Base-by-base conservation (phyloP, 2,888 invertebrate genomes). In the Timandra comae region DNA sequence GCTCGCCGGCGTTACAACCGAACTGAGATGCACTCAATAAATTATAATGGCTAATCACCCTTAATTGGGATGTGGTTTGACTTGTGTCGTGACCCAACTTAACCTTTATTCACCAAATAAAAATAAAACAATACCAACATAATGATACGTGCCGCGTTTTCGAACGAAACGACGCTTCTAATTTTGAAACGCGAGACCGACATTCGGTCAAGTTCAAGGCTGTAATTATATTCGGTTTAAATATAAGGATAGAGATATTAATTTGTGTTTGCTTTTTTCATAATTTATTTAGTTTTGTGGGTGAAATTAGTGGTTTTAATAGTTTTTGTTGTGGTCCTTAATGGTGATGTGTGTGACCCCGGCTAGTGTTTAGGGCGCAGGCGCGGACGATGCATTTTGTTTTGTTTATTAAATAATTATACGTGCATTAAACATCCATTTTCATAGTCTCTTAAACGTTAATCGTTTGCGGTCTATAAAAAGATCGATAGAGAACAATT, bases 231-330 rank as follows among this genome's bases (percentile, higher is more conserved):
- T 61, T 68, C 63, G 64, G 62, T 58, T 74, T 81, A 84, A 81
- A 76, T 80, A 84, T 79, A 81, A 68, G 80, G 80, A 84, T 84
- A 80, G 76, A 84, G 80, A 81, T 82, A 82, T 82, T 82, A 82
- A 82, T 82, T 43, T 63, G 63, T 79, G 72, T 82, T 80, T 79
- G 70, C 66, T 75, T 78, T 79, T 61, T 81, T 81, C 64, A 69
- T 79, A 72, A 79, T 82, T 80, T 84, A 77, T 79, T 71, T 71
- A 61, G 61, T 69, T 75, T 79, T 74, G 58, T 38, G 31, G 59
- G 67, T 68, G 59, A 75, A 77, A 80, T 82, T 75, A 73, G 66
- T 51, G 79, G 78, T 76, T 78, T 58, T 69, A 63, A 63, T 61
- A 48, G 67, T 76, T 78, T 79, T 74, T 70, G 65, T 71, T 54